Percentiles rank a stretch among this genome's conserved stretches.
Conservation (phyloP, 2,113 vertebrate species). For the Turdus rufiventris region DNA sequence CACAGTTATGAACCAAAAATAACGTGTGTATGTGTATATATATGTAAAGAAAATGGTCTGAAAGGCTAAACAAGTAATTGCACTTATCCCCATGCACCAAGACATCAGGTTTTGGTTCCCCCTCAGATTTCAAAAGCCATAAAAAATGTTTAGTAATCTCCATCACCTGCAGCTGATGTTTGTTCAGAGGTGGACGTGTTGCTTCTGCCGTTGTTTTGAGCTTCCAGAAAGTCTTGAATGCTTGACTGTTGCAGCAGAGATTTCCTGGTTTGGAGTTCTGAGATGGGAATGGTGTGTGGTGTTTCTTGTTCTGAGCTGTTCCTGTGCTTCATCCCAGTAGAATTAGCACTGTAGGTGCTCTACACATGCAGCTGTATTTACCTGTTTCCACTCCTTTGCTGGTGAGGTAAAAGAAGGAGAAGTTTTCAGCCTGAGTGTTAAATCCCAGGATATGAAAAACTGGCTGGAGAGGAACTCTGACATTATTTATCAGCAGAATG, state of each 20-base stretch:
- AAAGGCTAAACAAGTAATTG: neutral
- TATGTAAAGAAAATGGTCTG: neutral
- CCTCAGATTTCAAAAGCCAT: neutral
- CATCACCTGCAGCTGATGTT: neutral
- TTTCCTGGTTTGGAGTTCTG: neutral
- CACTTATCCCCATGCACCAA: neutral
- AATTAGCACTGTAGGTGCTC: neutral
- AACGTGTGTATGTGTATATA: neutral
- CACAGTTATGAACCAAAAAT: neutral
- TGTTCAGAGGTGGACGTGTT: neutral
- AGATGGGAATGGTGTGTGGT: neutral
- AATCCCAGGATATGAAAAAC: neutral
- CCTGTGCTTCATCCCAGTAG: neutral
- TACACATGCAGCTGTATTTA: accelerated
- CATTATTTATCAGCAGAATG: neutral
- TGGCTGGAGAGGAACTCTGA: neutral
- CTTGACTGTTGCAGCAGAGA: neutral
- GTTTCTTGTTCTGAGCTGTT: neutral
- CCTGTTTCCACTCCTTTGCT: neutral
- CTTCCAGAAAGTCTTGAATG: neutral
- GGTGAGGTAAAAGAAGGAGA: neutral
- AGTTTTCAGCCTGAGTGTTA: neutral
- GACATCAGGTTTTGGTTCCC: neutral
- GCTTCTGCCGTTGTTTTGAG: neutral
- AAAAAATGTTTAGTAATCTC: neutral